Evolutionary conservation across 2,113 vertebrate genomes (phyloP).

Genomic region (Anhinga rufa): DNA sequence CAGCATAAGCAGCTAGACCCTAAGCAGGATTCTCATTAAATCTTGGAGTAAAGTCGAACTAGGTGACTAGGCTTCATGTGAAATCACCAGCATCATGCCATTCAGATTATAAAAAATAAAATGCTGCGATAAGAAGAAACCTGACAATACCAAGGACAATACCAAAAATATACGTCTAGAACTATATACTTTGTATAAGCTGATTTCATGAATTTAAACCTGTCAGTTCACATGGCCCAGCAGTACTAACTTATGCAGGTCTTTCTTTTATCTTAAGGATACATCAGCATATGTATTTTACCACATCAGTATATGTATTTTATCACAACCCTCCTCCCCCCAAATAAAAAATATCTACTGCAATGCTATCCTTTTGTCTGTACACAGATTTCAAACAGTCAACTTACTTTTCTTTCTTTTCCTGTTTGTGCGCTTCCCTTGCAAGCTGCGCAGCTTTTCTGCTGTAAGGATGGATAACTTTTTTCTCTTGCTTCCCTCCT

Average conservation of each 20-base stretch:
- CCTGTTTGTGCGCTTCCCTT: slow-evolving; percentile 81
- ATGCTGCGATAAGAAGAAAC: background rate
- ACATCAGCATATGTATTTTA: rapidly evolving
- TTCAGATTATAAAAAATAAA: background rate
- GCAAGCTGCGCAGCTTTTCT: slow-evolving; percentile 90
- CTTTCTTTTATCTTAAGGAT: background rate
- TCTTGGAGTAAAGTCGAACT: background rate
- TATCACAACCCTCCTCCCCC: background rate
- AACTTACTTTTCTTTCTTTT: slow-evolving; percentile 85
- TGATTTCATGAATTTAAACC: background rate
- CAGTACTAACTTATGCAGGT: background rate
- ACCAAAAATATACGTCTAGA: background rate
- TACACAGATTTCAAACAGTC: background rate
- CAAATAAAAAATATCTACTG: background rate
- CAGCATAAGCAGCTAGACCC: background rate
- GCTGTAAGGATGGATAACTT: slow-evolving; percentile 91
- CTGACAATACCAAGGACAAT: background rate
- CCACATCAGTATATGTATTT: no score
- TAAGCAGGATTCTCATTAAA: background rate
- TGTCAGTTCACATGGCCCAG: background rate
- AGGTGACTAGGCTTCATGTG: background rate
- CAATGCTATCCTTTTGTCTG: background rate
- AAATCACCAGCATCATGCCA: background rate
- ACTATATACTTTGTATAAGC: background rate
- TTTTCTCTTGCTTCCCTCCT: slow-evolving; percentile 74